These are phyloP conservation scores for Amphiprion percula DNA, from an alignment of 2,113 vertebrate species.

Conservation along the genomic window DNA sequence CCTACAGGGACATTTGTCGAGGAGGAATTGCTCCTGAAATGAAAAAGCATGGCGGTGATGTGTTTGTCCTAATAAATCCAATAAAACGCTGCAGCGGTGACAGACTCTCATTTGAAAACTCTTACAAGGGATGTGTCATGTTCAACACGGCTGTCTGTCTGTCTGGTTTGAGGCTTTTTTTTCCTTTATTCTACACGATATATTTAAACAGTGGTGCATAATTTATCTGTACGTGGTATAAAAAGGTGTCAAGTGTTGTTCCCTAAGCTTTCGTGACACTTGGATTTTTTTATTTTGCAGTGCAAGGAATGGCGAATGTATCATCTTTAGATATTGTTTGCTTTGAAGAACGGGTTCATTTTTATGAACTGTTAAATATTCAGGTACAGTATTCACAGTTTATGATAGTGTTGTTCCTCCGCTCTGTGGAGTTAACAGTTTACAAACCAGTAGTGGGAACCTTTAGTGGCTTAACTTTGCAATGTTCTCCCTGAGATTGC, in stretches of 20 bases:
- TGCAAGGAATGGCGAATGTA: slow-evolving; percentile 47
- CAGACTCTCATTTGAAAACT: slow-evolving; percentile 20
- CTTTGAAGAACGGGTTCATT: slow-evolving; percentile 39
- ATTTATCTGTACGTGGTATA: slow-evolving; percentile 27
- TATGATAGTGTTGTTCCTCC: slow-evolving; percentile 29
- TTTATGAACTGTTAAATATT: slow-evolving; percentile 47
- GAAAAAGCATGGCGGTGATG: slow-evolving; percentile 17
- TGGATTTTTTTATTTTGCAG: slow-evolving; percentile 29
- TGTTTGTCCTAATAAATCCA: slow-evolving; percentile 28
- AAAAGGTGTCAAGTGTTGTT: slow-evolving; percentile 7
- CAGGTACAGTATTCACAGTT: slow-evolving; percentile 48
- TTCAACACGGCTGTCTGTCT: slow-evolving; percentile 8
- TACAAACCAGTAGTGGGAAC: slow-evolving; percentile 33
- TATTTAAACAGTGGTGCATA: slow-evolving; percentile 33
- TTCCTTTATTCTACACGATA: neutral
- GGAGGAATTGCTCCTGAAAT: slow-evolving; percentile 30
- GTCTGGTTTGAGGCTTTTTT: too few relatives aligned
- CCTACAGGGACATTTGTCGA: slow-evolving; percentile 29
- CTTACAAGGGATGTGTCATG: slow-evolving; percentile 22
- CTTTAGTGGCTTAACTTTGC: slow-evolving; percentile 49
- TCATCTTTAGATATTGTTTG: slow-evolving; percentile 30
- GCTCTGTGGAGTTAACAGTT: neutral
- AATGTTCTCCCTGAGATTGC: neutral
- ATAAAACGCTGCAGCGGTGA: slow-evolving; percentile 32
- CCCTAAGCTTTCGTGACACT: too few relatives aligned